Evolutionary conservation across 2,888 invertebrate species (phyloP).

Genomic region (Hypselothyrea guttata): DNA sequence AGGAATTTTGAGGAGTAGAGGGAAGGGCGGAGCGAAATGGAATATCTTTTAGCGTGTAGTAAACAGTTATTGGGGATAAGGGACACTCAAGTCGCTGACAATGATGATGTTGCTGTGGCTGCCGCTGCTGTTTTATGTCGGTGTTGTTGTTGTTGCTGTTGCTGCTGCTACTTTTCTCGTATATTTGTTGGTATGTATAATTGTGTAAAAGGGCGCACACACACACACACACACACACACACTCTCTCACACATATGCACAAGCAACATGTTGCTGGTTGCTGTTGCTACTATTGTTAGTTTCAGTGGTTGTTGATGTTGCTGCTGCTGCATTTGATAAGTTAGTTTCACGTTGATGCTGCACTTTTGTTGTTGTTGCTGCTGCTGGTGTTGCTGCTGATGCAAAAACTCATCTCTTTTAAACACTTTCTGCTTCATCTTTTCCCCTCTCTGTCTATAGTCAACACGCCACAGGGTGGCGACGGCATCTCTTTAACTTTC

Average conservation of each 20-base stretch:
- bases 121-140: constrained; percentile 48
- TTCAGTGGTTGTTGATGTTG: constrained; percentile 5
- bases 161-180: no score
- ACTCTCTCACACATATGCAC: no score
- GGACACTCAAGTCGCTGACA: constrained; percentile 66
- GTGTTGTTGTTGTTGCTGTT: constrained; percentile 31
- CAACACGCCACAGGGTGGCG: constrained; percentile 24
- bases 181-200: no score
- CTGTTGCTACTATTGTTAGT: constrained; percentile 20
- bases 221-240: constrained; percentile 27
- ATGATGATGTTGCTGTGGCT: constrained; percentile 75
- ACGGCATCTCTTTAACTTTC: constrained; percentile 11
- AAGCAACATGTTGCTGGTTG: constrained; percentile 25
- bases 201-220: no score
- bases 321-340: constrained; percentile 14
- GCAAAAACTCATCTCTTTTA: constrained; percentile 17
- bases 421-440: constrained; percentile 15
- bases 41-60: not conserved
- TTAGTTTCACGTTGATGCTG: constrained; percentile 56
- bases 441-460: constrained; percentile 15
- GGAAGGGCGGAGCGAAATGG: not conserved
- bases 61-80: constrained; percentile 15
- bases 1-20: not conserved
- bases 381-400: constrained; percentile 26
- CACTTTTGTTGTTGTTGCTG: constrained; percentile 35